Conservation (phyloP, 2,113 vertebrate genomes). For the Corynorhinus townsendii region DNA sequence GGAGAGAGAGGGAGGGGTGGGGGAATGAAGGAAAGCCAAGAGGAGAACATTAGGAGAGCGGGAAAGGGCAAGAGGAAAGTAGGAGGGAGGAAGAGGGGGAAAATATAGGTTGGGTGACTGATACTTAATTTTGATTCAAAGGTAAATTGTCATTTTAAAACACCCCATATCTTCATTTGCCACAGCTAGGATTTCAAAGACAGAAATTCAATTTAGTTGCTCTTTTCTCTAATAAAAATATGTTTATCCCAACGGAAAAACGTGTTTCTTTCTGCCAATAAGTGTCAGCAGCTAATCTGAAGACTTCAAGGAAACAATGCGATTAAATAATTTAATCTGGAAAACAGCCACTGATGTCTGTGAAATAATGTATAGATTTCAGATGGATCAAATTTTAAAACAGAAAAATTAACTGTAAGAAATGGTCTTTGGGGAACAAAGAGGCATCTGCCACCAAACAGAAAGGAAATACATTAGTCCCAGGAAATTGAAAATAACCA, state of each 20-base stretch:
- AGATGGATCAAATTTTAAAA: slow-evolving; percentile 78
- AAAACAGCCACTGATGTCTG: slow-evolving; percentile 71
- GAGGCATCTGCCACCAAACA: not conserved
- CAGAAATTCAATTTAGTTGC: slow-evolving; percentile 66
- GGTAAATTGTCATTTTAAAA: slow-evolving; percentile 62
- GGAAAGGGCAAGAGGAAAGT: not conserved
- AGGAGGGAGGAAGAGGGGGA: not conserved
- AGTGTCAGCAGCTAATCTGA: slow-evolving; percentile 79
- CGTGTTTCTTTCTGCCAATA: slow-evolving; percentile 79
- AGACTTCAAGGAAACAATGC: slow-evolving; percentile 80
- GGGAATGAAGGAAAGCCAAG: not conserved
- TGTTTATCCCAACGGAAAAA: slow-evolving; percentile 70
- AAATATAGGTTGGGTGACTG: not conserved
- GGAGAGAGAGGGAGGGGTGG: too few species aligned
- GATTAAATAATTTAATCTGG: slow-evolving; percentile 82
- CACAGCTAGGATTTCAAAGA: slow-evolving; percentile 66
- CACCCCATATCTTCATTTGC: slow-evolving; percentile 66
- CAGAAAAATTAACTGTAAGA: slow-evolving; percentile 53
- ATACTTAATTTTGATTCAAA: slow-evolving; percentile 39
- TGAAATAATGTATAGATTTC: slow-evolving; percentile 82
- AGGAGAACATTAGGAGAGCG: not conserved
- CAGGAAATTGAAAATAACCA: not conserved
- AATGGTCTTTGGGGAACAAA: slow-evolving; percentile 48
- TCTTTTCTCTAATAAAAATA: slow-evolving; percentile 75
- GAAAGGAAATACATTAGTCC: slow-evolving; percentile 44